A percentile compares a stretch with the other conserved stretches of the same genome.
Conservation (phyloP, 2,113 vertebrate genomes). For the Sylvilagus bachmani region DNA sequence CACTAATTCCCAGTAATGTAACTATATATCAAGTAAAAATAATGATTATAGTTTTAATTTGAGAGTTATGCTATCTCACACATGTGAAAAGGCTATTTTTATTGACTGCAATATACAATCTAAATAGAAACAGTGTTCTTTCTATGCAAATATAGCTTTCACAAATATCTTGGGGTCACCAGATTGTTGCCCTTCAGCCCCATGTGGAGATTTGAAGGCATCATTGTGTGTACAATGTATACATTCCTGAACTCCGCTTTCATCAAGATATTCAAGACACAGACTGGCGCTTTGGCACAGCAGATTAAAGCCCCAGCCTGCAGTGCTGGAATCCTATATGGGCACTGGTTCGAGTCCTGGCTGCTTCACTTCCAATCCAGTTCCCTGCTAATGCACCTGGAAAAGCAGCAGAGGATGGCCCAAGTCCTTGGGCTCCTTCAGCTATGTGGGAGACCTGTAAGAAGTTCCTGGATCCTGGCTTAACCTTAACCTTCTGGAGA, state of each 20-base stretch:
- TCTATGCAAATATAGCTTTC: background rate
- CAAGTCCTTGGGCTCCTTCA: too few species aligned
- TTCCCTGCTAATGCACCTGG: too few species aligned
- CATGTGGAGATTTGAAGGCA: background rate
- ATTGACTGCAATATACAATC: background rate
- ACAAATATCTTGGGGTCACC: background rate
- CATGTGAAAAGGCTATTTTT: background rate
- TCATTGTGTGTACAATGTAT: background rate
- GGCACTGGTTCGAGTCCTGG: too few species aligned
- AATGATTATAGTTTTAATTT: conserved; percentile 3
- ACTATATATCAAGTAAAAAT: background rate
- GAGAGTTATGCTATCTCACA: background rate
- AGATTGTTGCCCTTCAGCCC: background rate
- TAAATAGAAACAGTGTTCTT: background rate
- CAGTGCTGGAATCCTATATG: too few species aligned
- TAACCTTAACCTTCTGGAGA: too few species aligned
- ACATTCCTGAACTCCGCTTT: background rate
- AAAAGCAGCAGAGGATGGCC: too few species aligned
- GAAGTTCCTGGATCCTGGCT: too few species aligned
- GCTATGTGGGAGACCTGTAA: too few species aligned
- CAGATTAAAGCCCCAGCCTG: too few species aligned
- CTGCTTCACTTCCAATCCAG: too few species aligned
- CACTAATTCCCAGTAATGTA: background rate
- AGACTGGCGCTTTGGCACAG: too few species aligned
- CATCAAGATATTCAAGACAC: background rate